Conservation (phyloP, 2,888 invertebrate species). For the Aphelenchoides bicaudatus region DNA sequence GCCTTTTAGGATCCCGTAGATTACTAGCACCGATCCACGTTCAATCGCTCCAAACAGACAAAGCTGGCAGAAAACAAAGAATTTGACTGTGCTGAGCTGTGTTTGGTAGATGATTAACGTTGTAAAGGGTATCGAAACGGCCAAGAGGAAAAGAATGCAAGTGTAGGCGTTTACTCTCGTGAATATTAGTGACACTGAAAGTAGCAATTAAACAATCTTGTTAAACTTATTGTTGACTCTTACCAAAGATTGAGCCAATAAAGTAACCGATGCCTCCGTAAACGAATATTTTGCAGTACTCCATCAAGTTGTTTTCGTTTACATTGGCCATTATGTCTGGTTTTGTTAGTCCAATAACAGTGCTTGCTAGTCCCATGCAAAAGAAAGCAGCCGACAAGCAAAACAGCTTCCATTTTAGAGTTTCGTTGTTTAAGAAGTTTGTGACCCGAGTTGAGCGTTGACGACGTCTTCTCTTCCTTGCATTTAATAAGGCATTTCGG, state of each 20-base stretch:
- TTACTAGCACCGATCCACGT: constrained; percentile 20
- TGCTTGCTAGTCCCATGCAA: constrained; percentile 10
- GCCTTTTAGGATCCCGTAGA: constrained; percentile 16
- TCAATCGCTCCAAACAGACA: constrained; percentile 21
- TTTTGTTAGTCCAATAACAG: neutral
- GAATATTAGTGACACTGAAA: constrained; percentile 23
- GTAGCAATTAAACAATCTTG: constrained; percentile 4
- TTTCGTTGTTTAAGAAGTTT: constrained; percentile 11
- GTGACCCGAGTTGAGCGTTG: constrained; percentile 11
- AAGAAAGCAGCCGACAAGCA: constrained; percentile 16
- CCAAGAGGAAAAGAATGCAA: constrained; percentile 16
- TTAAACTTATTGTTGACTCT: constrained; percentile 17
- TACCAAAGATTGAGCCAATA: neutral
- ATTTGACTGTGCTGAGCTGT: neutral
- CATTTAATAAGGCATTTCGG: constrained; percentile 22
- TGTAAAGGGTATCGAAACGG: constrained; percentile 16
- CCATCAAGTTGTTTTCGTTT: neutral
- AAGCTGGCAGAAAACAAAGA: constrained; percentile 9
- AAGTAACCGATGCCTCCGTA: constrained; percentile 7
- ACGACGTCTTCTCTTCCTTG: constrained; percentile 15
- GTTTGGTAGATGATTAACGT: constrained; percentile 15
- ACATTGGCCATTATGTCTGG: constrained; percentile 14
- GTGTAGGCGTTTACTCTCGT: constrained; percentile 22
- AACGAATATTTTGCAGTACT: constrained; percentile 16
- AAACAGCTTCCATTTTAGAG: constrained; percentile 17